A percentile compares a stretch with the other conserved stretches of the same genome.
Evolutionary conservation across 2,113 vertebrate species (phyloP).

Genomic region (Epinephelus cyanopodus): DNA sequence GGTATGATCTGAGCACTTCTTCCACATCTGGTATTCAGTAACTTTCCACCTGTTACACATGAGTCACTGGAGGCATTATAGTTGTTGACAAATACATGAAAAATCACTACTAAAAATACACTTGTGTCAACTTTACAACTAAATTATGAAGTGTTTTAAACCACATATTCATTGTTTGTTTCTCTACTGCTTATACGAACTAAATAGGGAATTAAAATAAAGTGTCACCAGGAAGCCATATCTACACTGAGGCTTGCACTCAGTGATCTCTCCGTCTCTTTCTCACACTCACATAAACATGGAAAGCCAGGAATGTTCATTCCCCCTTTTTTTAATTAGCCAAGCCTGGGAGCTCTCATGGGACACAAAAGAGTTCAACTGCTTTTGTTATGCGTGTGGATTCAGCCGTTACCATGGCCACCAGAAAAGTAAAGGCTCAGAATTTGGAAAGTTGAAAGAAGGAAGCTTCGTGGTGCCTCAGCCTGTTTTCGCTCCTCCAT

Average conservation of each 20-base stretch:
- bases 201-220: neutral
- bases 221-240: neutral
- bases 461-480: slow-evolving; percentile 58
- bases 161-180: neutral
- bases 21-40: neutral
- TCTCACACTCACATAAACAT: slow-evolving; percentile 29
- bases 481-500: slow-evolving; percentile 38
- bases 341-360: slow-evolving; percentile 58
- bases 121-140: no score
- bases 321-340: slow-evolving; percentile 67
- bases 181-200: neutral
- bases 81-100: neutral
- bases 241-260: slow-evolving; percentile 1
- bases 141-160: neutral
- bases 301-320: slow-evolving; percentile 60
- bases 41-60: neutral
- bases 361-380: slow-evolving; percentile 68
- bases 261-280: slow-evolving; percentile 10
- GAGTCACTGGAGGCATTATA: neutral
- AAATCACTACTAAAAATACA: neutral
- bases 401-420: slow-evolving; percentile 72
- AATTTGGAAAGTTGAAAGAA: slow-evolving; percentile 70
- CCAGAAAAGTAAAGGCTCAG: slow-evolving; percentile 63
- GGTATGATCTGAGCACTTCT: neutral
- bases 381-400: slow-evolving; percentile 71